Base-by-base conservation (phyloP, 2,113 vertebrate genomes). In the Amphilophus citrinellus region DNA sequence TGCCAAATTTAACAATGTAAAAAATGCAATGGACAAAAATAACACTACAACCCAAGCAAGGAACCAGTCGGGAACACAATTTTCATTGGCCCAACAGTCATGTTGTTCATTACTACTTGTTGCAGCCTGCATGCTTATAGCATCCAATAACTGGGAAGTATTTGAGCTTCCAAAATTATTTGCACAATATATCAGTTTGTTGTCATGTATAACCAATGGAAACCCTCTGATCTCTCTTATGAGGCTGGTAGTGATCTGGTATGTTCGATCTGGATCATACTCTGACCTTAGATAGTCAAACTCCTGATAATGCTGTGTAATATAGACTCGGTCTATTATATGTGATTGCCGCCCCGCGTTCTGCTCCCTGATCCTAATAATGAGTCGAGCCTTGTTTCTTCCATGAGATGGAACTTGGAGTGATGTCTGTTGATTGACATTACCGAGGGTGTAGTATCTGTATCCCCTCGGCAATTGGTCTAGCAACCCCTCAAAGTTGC, bases 181-280 rank as follows among this genome's bases (percentile, higher is more conserved):
- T 39, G 37, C 37, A 10, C 37, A 10, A 39, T 39, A 39, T 39
- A 9, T 10, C 8, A 2, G 9, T 39, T 39, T 2, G 6, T 39
- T 39, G 39, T 3, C 10, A 39, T 2, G 2, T 39, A 39, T 39
- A 39, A 8, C 76, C 10, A 10, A 9, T 6, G 91, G 75, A 87
- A 95, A 95, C 35, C 61, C 2, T 71, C 83, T 81, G 62, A 94
- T 81, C 61, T 89, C 10, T 47, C 65, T 68, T 68, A 68, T 10
- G 22, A 68, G 65, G 8, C 44, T 47, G 14, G 63, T 27, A 47
- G 39, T 4, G 63, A 68, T 0, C 39, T 68, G 7, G 0, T 68
- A 68, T 3, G 3, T 47, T 2, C 47, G 39, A 47, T 2, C 1
- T 47, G 0, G 39, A 47, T 47, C 39, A 47, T 68, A 68, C 3